Evolutionary conservation across 2,797 vertebrate genomes (phyloP), one percentile per base, ranked within the genome.

Genomic region (Lateolabrax maculatus): DNA sequence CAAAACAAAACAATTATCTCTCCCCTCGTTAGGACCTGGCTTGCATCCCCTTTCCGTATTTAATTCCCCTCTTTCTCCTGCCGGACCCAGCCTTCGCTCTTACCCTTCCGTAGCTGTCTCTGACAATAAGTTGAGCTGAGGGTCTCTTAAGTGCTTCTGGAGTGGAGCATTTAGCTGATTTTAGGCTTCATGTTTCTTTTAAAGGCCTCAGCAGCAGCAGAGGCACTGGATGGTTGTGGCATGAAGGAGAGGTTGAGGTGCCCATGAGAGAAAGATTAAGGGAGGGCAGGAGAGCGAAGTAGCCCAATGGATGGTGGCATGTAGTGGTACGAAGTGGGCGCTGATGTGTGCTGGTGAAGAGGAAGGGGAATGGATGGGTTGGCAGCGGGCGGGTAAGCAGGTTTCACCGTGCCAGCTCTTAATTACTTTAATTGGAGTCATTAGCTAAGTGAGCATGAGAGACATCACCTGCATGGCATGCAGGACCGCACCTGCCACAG

Each of bases 381-480:
- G 87, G 86, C 89, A 85, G 81, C 52, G 64, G 76, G 73, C 27
- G 75, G 72, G 74, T 51, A 81, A 62, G 55, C 80, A 73, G 80
- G 88, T 90, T 90, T 80, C 86, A 81, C 87, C 65, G 67, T 94
- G 95, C 93, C 95, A 95, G 87, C 90, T 90, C 90, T 95, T 95
- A 95, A 96, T 96, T 93, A 95, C 93, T 92, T 94, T 95, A 95
- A 95, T 95, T 94, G 92, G 90, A 93, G 87, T 90, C 94, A 95
- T 95, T 95, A 95, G 88, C 91, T 90, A 89, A 92, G 91, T 93
- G 92, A 93, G 83, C 92, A 92, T 90, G 87, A 91, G 94, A 93
- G 92, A 90, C 91, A 90, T 94, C 94, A 94, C 94, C 92, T 94
- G 94, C 92, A 90, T 82, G 81, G 89, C 91, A 90, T 19, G 88